These are phyloP conservation scores for Gari tellinella DNA, from an alignment of 2,888 invertebrate species.

Conservation along the genomic window DNA sequence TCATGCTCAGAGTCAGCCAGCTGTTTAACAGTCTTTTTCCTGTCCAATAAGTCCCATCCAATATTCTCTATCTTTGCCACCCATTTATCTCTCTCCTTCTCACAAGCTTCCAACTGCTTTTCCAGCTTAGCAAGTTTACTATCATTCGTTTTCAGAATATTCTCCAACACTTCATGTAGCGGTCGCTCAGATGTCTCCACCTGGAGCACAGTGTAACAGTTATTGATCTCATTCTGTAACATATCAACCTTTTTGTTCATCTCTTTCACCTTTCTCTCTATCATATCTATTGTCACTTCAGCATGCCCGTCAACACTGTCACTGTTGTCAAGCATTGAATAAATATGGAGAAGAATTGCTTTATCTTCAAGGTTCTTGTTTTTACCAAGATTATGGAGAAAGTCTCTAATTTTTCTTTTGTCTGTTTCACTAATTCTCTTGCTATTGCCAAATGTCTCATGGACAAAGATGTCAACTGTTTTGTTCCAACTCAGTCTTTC, in stretches of 20 bases:
- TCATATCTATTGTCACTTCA: slow-evolving; percentile 46
- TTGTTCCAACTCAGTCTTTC: slow-evolving; percentile 51
- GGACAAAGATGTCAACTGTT: slow-evolving; percentile 68
- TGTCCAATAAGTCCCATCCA: slow-evolving; percentile 27
- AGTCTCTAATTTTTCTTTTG: slow-evolving; percentile 70
- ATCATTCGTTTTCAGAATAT: slow-evolving; percentile 1
- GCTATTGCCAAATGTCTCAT: slow-evolving; percentile 75
- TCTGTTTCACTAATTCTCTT: slow-evolving; percentile 73
- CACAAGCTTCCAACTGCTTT: slow-evolving; percentile 16
- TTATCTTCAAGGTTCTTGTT: slow-evolving; percentile 21
- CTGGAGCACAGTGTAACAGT: slow-evolving; percentile 44
- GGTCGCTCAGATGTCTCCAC: slow-evolving; percentile 28
- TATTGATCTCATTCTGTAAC: slow-evolving; percentile 45
- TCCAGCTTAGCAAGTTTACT: slow-evolving; percentile 18
- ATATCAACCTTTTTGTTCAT: slow-evolving; percentile 29
- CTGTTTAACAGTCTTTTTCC: slow-evolving; percentile 18
- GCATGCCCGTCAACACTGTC: slow-evolving; percentile 9
- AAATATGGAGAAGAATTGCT: slow-evolving; percentile 33
- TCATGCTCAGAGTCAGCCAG: slow-evolving; percentile 29
- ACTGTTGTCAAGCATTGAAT: slow-evolving; percentile 15
- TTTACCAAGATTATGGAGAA: slow-evolving; percentile 47
- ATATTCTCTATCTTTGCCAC: slow-evolving; percentile 25
- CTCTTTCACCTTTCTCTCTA: slow-evolving; percentile 36
- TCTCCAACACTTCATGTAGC: slow-evolving; percentile 39
- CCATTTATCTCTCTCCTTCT: slow-evolving; percentile 5